These are phyloP conservation scores for Spilarctia lutea DNA, from an alignment of 2,888 invertebrate species.

Conservation along the genomic window DNA sequence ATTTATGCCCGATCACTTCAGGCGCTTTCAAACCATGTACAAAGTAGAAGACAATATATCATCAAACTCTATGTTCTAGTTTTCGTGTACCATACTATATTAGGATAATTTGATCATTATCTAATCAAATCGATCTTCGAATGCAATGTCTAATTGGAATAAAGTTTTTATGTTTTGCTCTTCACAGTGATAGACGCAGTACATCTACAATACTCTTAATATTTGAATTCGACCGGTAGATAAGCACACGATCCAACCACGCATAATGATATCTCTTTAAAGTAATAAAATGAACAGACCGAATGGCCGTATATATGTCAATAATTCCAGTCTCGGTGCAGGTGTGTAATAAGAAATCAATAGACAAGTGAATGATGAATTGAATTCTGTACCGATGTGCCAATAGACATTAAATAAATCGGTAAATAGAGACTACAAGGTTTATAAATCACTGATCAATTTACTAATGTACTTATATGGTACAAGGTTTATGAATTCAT, in stretches of 20 bases:
- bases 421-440: conserved; percentile 3
- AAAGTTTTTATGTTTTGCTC: background rate
- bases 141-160: background rate
- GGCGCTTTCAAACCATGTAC: conserved; percentile 13
- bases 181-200: background rate
- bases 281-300: conserved; percentile 21
- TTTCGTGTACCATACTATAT: conserved; percentile 11
- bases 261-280: conserved; percentile 14
- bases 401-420: conserved; percentile 9
- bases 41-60: conserved; percentile 7
- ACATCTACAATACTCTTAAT: conserved; percentile 45
- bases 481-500: background rate
- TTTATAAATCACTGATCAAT: conserved; percentile 6
- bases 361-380: conserved; percentile 38
- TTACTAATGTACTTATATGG: background rate
- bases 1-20: conserved; percentile 30
- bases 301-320: conserved; percentile 19
- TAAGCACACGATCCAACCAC: conserved; percentile 26
- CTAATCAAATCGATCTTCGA: background rate
- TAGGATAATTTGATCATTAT: conserved; percentile 11
- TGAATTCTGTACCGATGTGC: conserved; percentile 20
- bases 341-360: conserved; percentile 27
- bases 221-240: conserved; percentile 48
- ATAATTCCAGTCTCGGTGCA: conserved; percentile 22
- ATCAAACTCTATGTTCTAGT: conserved; percentile 13